These are phyloP conservation scores for Cynopterus brachyotis DNA, from an alignment of 2,113 vertebrate species.

Conservation along the genomic window DNA sequence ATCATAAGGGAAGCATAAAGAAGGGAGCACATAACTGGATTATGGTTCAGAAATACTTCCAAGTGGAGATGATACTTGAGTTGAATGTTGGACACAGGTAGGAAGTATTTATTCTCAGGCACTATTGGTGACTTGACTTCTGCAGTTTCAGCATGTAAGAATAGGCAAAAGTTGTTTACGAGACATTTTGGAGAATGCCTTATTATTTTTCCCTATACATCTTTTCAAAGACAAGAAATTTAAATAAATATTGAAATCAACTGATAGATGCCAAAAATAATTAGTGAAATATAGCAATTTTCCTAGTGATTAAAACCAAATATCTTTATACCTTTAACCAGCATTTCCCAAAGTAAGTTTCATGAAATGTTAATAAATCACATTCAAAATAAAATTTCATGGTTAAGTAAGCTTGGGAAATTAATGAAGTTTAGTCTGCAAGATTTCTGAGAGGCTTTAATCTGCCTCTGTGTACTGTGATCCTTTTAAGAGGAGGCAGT, in stretches of 20 bases:
- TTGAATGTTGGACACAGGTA: background rate
- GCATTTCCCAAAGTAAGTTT: background rate
- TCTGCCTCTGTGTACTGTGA: background rate
- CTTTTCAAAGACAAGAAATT: slow-evolving; percentile 46
- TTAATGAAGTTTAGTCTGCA: background rate
- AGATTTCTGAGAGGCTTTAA: background rate
- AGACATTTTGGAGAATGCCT: background rate
- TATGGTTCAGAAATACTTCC: background rate
- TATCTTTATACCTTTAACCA: background rate
- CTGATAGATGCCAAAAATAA: background rate
- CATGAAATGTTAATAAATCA: background rate
- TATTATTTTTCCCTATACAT: background rate
- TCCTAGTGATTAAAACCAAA: background rate
- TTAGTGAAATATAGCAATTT: background rate
- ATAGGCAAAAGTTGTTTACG: background rate
- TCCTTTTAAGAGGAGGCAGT: background rate
- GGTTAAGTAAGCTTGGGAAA: background rate
- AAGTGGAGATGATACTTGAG: background rate
- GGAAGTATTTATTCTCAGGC: background rate
- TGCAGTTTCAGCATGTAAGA: background rate
- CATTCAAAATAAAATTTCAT: slow-evolving; percentile 10
- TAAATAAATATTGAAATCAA: slow-evolving; percentile 14
- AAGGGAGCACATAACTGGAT: background rate
- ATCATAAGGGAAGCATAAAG: background rate
- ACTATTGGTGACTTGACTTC: background rate